phyloP scores from a whole-genome alignment of 2,113 vertebrate species.

The Narcine bancroftii region DNA sequence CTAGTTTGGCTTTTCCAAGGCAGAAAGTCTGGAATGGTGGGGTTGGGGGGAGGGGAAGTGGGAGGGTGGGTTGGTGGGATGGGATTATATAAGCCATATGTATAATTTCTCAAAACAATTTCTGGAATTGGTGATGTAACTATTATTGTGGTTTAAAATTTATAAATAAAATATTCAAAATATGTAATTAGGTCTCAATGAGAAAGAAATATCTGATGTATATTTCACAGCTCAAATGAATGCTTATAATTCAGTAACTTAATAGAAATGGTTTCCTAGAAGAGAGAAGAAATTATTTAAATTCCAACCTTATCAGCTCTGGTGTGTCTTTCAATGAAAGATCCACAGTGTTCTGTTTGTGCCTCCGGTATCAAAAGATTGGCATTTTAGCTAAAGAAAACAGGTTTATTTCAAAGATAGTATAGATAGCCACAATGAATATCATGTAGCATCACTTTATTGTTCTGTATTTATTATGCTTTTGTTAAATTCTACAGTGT shows the following conservation, averaged over 20 bases:
- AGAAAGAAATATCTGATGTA: not conserved
- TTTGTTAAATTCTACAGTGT: not conserved
- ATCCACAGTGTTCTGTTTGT: not conserved
- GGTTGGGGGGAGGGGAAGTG: no score
- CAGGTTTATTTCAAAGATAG: not conserved
- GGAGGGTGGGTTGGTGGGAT: no score
- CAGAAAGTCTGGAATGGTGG: no score
- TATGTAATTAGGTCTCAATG: not conserved
- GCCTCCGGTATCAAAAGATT: not conserved
- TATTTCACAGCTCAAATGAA: not conserved
- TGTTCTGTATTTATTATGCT: not conserved
- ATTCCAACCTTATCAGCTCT: constrained; percentile 18
- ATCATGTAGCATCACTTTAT: not conserved
- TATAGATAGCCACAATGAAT: not conserved
- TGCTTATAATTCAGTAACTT: not conserved
- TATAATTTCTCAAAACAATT: not conserved
- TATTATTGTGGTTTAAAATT: no score
- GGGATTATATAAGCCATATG: no score
- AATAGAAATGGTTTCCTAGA: not conserved
- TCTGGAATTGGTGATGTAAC: not conserved
- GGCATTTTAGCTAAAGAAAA: not conserved
- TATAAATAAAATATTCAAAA: not conserved
- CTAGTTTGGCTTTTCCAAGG: no score
- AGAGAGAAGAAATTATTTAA: not conserved
- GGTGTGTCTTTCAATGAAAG: constrained; percentile 3